These are phyloP conservation scores for Lateolabrax maculatus DNA, from an alignment of 2,797 vertebrate genomes.

Conservation along the genomic window DNA sequence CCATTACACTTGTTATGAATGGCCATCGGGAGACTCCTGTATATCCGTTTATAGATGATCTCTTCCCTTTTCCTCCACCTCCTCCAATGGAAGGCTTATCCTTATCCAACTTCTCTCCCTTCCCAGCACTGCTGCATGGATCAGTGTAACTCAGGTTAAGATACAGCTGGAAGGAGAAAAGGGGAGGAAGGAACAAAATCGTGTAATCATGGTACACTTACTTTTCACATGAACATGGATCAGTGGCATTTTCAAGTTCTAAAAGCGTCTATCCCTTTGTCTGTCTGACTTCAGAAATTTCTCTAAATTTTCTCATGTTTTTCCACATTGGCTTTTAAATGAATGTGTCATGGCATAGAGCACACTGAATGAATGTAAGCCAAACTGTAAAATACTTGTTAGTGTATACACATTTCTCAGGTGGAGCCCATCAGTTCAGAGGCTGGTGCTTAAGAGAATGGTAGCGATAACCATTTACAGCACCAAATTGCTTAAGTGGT, in stretches of 20 bases:
- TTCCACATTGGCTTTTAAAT: constrained; percentile 15
- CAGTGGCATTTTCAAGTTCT: constrained; percentile 42
- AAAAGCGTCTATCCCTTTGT: constrained; percentile 35
- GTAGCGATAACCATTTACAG: constrained; percentile 66
- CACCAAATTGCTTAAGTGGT: constrained; percentile 76
- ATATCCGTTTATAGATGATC: constrained; percentile 58
- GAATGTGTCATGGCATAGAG: constrained; percentile 5
- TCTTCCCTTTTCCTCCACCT: constrained; percentile 12
- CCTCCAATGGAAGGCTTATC: constrained; percentile 48
- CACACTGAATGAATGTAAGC: constrained; percentile 11
- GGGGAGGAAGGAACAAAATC: constrained; percentile 19
- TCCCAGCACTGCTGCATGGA: constrained; percentile 53
- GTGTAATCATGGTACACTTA: constrained; percentile 25
- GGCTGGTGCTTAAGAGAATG: constrained; percentile 69
- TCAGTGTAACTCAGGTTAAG: constrained; percentile 60
- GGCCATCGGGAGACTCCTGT: constrained; percentile 14
- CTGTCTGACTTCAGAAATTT: constrained; percentile 43
- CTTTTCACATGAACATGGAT: constrained; percentile 49
- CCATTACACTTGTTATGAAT: constrained; percentile 25
- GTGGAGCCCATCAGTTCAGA: constrained; percentile 63
- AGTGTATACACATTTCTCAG: constrained; percentile 50
- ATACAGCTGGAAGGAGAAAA: constrained; percentile 47
- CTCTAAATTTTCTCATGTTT: constrained; percentile 20
- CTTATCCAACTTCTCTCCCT: constrained; percentile 30
- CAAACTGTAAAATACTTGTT: constrained; percentile 20